These are phyloP conservation scores for Equus przewalskii DNA, from an alignment of 2,113 vertebrate species.

Conservation along the genomic window DNA sequence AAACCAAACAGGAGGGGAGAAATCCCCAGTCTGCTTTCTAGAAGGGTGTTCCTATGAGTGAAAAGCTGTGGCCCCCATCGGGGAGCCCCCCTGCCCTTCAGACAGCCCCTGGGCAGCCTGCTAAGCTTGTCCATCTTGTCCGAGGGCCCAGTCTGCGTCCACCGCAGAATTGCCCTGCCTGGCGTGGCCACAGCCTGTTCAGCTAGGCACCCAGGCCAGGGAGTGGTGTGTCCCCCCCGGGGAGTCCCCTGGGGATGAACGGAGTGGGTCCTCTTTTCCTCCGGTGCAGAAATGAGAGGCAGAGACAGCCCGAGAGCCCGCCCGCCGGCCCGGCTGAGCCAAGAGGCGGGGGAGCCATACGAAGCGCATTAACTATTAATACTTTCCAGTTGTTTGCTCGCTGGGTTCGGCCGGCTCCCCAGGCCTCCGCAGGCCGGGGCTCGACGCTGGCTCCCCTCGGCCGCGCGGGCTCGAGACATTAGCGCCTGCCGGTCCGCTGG, in stretches of 20 bases:
- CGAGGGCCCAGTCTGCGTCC: neutral
- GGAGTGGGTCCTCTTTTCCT: constrained; percentile 36
- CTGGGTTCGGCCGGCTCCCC: constrained; percentile 17
- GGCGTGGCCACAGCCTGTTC: neutral
- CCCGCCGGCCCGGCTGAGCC: constrained; percentile 54
- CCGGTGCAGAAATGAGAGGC: constrained; percentile 50
- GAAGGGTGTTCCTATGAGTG: neutral
- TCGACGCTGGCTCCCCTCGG: neutral
- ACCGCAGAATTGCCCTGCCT: neutral
- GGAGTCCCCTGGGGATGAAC: neutral
- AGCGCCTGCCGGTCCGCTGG: neutral
- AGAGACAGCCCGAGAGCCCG: neutral
- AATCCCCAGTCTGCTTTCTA: neutral
- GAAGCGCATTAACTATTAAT: constrained; percentile 81
- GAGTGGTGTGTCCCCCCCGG: neutral
- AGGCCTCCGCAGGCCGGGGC: constrained; percentile 58
- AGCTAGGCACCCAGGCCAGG: neutral
- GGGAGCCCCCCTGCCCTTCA: neutral
- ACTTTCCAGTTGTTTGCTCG: constrained; percentile 82
- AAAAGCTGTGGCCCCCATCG: neutral
- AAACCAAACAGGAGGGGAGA: neutral
- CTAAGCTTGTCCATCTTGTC: no score
- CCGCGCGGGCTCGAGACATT: neutral
- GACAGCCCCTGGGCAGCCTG: neutral
- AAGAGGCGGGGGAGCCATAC: constrained; percentile 66